These are phyloP conservation scores for Elmis aenea DNA, from an alignment of 2,888 invertebrate genomes.

Conservation along the genomic window DNA sequence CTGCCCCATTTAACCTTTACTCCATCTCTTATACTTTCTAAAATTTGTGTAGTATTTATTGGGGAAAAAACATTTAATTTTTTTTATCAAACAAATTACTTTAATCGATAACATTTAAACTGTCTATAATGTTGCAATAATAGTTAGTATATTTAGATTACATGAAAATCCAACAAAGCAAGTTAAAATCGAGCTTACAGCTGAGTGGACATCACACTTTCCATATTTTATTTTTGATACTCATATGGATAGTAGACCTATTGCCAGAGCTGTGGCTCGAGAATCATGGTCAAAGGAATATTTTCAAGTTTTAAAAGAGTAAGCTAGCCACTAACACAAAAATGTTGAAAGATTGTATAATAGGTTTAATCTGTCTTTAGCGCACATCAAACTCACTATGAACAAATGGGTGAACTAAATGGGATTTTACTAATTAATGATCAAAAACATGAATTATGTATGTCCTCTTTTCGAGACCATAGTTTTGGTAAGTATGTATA, in stretches of 20 bases:
- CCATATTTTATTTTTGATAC: constrained; percentile 70
- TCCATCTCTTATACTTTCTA: no score
- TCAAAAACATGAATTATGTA: constrained; percentile 45
- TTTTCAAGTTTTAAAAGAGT: constrained; percentile 62
- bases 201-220: constrained; percentile 59
- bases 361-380: constrained; percentile 42
- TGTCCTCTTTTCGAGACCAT: constrained; percentile 73
- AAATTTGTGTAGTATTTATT: no score
- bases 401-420: constrained; percentile 66
- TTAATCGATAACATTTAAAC: no score
- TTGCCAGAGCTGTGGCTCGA: constrained; percentile 68
- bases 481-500: constrained; percentile 58
- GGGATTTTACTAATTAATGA: constrained; percentile 57
- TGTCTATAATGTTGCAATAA: no score
- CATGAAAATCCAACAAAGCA: constrained; percentile 48
- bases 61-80: no score
- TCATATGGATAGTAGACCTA: constrained; percentile 59
- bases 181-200: constrained; percentile 57
- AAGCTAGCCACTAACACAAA: constrained; percentile 25
- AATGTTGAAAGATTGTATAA: background rate
- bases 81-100: constrained; percentile 5
- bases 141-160: constrained; percentile 40
- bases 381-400: constrained; percentile 77
- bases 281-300: constrained; percentile 69
- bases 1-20: no score